phyloP scores from a whole-genome alignment of 30 jellyfish, hydroid and myxozoan genomes.

The Hydractinia echinata region DNA sequence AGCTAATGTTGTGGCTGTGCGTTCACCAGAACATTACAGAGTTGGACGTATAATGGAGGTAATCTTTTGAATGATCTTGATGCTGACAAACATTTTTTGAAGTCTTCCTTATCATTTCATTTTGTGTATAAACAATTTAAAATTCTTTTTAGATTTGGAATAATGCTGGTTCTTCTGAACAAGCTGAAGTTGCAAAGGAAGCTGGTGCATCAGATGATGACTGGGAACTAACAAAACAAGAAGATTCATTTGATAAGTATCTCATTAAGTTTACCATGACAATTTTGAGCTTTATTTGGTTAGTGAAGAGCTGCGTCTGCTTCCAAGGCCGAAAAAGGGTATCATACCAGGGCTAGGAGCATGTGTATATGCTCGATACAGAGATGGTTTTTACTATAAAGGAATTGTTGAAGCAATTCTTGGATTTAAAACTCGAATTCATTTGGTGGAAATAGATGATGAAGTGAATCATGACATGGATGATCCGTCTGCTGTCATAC shows the following conservation, averaged over 20 bases:
- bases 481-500: slow-evolving; percentile 84
- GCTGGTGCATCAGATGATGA: slow-evolving; percentile 5
- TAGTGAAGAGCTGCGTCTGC: slow-evolving; percentile 17
- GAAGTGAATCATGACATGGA: slow-evolving; percentile 68
- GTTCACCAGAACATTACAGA: slow-evolving; percentile 11
- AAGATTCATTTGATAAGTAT: slow-evolving; percentile 10
- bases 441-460: slow-evolving; percentile 55
- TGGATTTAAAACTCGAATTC: slow-evolving; percentile 59
- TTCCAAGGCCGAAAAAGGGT: slow-evolving; percentile 10
- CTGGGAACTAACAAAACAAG: neutral
- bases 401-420: slow-evolving; percentile 63
- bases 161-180: neutral
- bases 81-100: neutral
- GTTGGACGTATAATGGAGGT: slow-evolving; percentile 33
- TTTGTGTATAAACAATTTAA: neutral
- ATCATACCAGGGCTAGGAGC: slow-evolving; percentile 90
- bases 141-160: slow-evolving; percentile 30
- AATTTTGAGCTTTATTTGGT: slow-evolving; percentile 3
- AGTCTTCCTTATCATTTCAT: no score
- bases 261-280: slow-evolving; percentile 27
- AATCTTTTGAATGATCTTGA: neutral
- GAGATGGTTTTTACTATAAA: slow-evolving; percentile 70
- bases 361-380: slow-evolving; percentile 76
- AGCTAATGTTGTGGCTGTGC: slow-evolving; percentile 51
- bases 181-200: slow-evolving; percentile 18